These are phyloP conservation scores for Eriosoma lanigerum DNA, from an alignment of 1,140 invertebrate genomes.

Conservation along the genomic window DNA sequence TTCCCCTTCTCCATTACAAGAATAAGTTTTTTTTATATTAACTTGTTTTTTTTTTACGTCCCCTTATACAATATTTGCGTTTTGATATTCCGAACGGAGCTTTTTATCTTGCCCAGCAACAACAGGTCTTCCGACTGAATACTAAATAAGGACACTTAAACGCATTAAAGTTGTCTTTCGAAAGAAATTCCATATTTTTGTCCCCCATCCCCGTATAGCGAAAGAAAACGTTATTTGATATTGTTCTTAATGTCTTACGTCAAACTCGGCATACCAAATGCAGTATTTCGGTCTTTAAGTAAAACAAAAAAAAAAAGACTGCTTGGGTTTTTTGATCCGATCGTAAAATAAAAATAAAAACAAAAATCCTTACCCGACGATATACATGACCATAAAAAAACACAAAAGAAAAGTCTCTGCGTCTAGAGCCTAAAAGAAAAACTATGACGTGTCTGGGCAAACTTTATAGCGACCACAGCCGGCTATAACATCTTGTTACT, in stretches of 20 bases:
- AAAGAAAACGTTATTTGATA: conserved; percentile 46
- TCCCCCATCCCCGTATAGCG: neutral
- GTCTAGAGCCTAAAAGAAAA: neutral
- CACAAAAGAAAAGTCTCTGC: conserved; percentile 5
- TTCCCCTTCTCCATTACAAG: conserved; percentile 29
- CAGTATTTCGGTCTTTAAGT: conserved; percentile 25
- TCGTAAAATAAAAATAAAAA: conserved; percentile 31
- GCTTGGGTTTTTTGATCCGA: neutral
- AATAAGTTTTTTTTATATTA: conserved; percentile 41
- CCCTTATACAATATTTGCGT: conserved; percentile 29
- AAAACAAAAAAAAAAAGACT: neutral
- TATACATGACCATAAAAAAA: conserved; percentile 17
- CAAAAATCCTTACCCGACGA: neutral
- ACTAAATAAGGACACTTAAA: conserved; percentile 52
- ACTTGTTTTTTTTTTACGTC: conserved; percentile 3
- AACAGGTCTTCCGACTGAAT: conserved; percentile 52
- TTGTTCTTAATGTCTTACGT: conserved; percentile 49
- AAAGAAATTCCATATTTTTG: conserved; percentile 51
- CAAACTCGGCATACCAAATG: conserved; percentile 51
- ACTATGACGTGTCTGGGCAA: neutral
- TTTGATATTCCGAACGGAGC: conserved; percentile 49
- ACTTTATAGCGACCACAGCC: conserved; percentile 38
- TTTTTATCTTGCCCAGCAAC: conserved; percentile 48
- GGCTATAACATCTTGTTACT: conserved; percentile 13
- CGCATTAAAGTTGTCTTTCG: conserved; percentile 51